Evolutionary conservation across 2,113 vertebrate genomes (phyloP).

Genomic region (Diadophis punctatus): DNA sequence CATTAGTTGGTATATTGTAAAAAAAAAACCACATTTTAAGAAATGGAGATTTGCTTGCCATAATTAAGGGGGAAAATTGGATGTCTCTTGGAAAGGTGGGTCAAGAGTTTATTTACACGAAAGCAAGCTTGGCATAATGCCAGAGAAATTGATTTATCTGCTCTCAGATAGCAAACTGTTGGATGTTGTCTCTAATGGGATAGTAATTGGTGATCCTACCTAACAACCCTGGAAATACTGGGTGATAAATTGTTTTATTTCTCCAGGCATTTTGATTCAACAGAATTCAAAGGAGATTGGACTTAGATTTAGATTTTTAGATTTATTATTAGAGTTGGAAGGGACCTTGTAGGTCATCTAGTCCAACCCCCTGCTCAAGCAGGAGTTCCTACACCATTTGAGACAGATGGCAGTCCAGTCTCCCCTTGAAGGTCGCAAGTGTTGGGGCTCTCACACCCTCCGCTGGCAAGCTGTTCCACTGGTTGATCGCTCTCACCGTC

Average conservation of each 20-base stretch:
- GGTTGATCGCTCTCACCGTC: too few relatives aligned
- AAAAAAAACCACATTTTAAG: neutral
- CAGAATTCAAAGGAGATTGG: too few relatives aligned
- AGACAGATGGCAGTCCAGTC: too few relatives aligned
- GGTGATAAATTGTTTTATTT: neutral
- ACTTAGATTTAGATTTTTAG: too few relatives aligned
- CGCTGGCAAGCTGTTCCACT: too few relatives aligned
- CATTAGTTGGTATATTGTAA: neutral
- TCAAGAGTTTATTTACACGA: neutral
- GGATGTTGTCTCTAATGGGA: neutral
- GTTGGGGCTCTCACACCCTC: too few relatives aligned
- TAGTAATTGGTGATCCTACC: neutral
- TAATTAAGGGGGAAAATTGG: neutral
- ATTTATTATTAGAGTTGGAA: too few relatives aligned
- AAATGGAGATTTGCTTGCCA: neutral
- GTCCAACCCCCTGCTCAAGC: too few relatives aligned
- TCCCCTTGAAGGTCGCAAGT: too few relatives aligned
- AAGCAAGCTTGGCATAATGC: neutral
- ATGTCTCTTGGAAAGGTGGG: neutral
- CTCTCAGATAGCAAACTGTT: neutral
- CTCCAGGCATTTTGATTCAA: neutral
- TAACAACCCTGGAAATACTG: neutral
- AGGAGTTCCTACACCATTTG: too few relatives aligned
- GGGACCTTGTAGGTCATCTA: too few relatives aligned
- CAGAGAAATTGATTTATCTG: neutral